Evolutionary conservation across 2,113 vertebrate species (phyloP), one percentile per base, ranked within the genome.

Genomic region (Morone chrysops): DNA sequence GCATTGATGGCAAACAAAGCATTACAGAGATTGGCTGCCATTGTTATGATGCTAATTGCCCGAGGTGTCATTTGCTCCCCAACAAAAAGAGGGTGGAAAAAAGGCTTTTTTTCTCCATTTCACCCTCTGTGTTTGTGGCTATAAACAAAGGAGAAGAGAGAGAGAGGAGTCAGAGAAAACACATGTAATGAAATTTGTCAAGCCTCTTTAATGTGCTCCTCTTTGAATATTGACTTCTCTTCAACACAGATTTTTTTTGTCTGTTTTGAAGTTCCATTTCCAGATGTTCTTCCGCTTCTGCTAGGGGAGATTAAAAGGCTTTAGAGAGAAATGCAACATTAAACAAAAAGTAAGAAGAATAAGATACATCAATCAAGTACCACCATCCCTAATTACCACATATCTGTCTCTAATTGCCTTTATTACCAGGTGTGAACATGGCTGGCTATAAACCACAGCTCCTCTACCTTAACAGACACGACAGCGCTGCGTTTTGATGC

Each of bases 1-100:
- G 86, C 70, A 66, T 59, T 84, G 86, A 90, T 86, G 75, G 80
- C 80, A 90, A 91, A 90, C 87, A 92, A 92, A 86, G 83, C 86
- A 81, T 75, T 87, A 81, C 36, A 80, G 63, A 86, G 82, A 89
- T 87, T 90, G 71, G 68, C 91, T 82, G 79, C 73, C 50, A 70
- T 85, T 90, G 86, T 85, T 82, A 86, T 41, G 6, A 74, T 70
- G 69, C 59, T 89, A 86, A 91, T 90, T 90, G 83, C 86, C 82
- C 68, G 66, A 76, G 68, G 87, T 91, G 80, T 83, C 70, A 78
- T 90, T 92, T 89, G 71, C 73, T 87, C 72, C 5, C 76, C 17
- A 59, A 48, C 60, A 67, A 53, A 80, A 70, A 69, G 2, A 57
- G 14, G 25, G 25, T 5, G 16, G 4, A 12, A 48, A 51, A 68